Percentiles rank a stretch among this genome's conserved stretches.
phyloP scores from a whole-genome alignment of 2,888 invertebrate genomes.

The Ophion ellenae region DNA sequence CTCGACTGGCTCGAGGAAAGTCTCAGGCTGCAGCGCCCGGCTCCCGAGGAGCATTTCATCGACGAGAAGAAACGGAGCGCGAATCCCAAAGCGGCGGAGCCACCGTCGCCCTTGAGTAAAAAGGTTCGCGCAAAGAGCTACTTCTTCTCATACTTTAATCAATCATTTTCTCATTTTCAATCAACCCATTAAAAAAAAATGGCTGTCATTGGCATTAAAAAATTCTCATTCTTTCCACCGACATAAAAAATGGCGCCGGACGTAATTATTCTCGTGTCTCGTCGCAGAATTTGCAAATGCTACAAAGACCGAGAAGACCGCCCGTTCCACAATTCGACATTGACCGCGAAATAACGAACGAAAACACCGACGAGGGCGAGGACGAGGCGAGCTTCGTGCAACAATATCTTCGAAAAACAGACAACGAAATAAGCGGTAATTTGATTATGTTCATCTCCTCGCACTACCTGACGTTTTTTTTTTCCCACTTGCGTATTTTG shows the following conservation, averaged over 20 bases:
- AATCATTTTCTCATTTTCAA: neutral
- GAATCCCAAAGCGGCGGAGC: constrained; percentile 80
- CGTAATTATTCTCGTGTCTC: constrained; percentile 11
- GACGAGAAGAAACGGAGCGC: constrained; percentile 68
- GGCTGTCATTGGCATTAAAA: neutral
- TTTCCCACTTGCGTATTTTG: neutral
- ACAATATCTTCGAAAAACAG: constrained; percentile 76
- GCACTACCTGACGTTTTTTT: neutral
- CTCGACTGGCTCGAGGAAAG: constrained; percentile 92
- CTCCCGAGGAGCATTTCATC: constrained; percentile 85
- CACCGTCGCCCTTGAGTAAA: constrained; percentile 87
- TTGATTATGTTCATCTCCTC: neutral
- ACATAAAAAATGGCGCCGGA: too few species aligned
- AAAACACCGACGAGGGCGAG: constrained; percentile 66
- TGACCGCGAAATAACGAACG: constrained; percentile 33
- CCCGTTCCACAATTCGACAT: constrained; percentile 79
- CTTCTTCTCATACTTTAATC: neutral
- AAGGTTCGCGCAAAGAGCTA: constrained; percentile 81
- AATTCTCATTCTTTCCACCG: too few species aligned
- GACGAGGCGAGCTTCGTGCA: constrained; percentile 74
- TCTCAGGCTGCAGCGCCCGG: constrained; percentile 86
- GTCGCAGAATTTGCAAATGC: constrained; percentile 85
- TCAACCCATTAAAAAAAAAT: neutral
- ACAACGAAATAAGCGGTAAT: constrained; percentile 55
- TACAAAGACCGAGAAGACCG: constrained; percentile 82